These are phyloP conservation scores for Heliothis peltigera DNA, from an alignment of 2,888 invertebrate genomes.

Conservation along the genomic window DNA sequence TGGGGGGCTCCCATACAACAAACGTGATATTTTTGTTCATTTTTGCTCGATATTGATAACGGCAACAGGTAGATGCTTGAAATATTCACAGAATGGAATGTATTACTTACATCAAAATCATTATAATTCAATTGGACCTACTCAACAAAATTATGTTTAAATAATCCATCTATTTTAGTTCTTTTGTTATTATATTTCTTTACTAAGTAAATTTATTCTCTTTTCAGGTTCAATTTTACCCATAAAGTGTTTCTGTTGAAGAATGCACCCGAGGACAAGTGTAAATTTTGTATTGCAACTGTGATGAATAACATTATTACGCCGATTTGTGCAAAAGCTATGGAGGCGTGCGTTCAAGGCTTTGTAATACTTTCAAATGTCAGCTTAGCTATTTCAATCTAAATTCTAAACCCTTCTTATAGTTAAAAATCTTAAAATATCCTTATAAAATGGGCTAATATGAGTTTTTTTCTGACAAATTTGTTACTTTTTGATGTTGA, in stretches of 20 bases:
- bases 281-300: conserved; percentile 64
- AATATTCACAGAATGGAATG: too few relatives aligned
- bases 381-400: background rate
- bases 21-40: too few relatives aligned
- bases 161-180: too few relatives aligned
- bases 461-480: conserved; percentile 11
- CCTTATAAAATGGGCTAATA: background rate
- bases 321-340: conserved; percentile 33
- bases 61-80: too few relatives aligned
- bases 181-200: background rate
- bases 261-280: conserved; percentile 56
- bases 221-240: conserved; percentile 68
- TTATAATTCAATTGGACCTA: too few relatives aligned
- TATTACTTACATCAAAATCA: too few relatives aligned
- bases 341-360: conserved; percentile 40
- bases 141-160: too few relatives aligned
- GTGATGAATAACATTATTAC: conserved; percentile 62
- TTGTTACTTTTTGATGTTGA: conserved; percentile 36
- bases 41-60: too few relatives aligned
- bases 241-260: conserved; percentile 59
- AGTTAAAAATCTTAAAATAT: conserved; percentile 12
- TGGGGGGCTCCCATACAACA: too few relatives aligned
- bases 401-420: background rate
- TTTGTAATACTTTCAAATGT: conserved; percentile 3
- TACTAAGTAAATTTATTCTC: background rate